Percentiles rank a stretch among this genome's conserved stretches.
Conservation (phyloP, 2,797 vertebrate genomes). For the Rhynchotus rufescens region DNA sequence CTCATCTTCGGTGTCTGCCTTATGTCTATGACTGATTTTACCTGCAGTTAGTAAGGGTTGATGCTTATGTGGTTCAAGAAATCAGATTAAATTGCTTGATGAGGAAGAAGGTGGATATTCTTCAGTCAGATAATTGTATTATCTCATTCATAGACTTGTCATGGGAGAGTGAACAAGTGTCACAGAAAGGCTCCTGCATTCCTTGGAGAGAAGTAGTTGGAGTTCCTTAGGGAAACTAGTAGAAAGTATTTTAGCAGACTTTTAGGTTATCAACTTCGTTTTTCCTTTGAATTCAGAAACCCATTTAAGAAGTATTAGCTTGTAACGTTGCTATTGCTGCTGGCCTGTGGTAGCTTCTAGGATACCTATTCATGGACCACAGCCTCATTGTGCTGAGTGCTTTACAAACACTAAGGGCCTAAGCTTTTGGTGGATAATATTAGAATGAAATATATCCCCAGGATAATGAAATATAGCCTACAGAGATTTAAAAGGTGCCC, state of each 20-base stretch:
- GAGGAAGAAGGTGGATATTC: not conserved
- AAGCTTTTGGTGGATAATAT: not conserved
- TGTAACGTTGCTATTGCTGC: not conserved
- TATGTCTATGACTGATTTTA: not conserved
- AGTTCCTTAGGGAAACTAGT: not conserved
- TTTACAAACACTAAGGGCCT: not conserved
- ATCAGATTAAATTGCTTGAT: not conserved
- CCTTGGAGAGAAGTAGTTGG: not conserved
- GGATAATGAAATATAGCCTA: not conserved
- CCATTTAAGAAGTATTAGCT: not conserved
- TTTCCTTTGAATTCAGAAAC: not conserved
- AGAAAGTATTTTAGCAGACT: not conserved
- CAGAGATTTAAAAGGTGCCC: not conserved
- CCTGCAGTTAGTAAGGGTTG: not conserved
- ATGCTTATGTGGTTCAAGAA: not conserved
- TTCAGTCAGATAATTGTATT: not conserved
- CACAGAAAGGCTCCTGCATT: not conserved
- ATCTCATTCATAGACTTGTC: not conserved
- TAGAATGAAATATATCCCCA: not conserved
- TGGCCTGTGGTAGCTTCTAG: not conserved
- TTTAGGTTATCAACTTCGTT: not conserved
- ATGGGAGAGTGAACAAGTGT: not conserved
- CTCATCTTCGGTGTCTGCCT: not conserved
- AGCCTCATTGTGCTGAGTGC: not conserved
- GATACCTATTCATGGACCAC: not conserved